Evolutionary conservation across 2,888 invertebrate species (phyloP), one percentile per base, ranked within the genome.

Genomic region (Syritta pipiens): DNA sequence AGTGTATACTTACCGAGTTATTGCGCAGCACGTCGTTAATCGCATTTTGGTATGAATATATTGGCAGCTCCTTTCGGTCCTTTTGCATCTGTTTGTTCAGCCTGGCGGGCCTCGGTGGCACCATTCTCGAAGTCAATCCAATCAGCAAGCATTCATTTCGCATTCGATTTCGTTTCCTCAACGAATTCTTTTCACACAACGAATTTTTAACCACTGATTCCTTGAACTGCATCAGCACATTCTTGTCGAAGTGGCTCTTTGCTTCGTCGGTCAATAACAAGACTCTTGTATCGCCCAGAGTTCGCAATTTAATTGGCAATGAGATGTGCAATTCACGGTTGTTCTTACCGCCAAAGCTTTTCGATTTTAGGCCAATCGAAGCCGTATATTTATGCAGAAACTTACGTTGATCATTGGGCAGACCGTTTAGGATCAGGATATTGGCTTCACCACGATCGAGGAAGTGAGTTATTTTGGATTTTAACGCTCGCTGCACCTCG

Each of bases 1-100:
- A n/a, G n/a, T n/a, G n/a, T n/a, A n/a, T n/a, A 81, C 83, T 83
- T 65, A 86, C 87, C 79, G 85, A 84, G 24, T 84, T 81, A 1
- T 65, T 60, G 0, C 83, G 67, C 3, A 87, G 48, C 44, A 83
- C 59, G 1, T 82, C 67, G 14, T 82, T 49, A 1, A 87, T 82
- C 3, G 81, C 65, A 0, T 65, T 53, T 4, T 85, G 85, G n/a
- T 84, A 82, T 0, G 62, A 40, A 20, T 48, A 84, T 14, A 87
- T 86, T 0, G 88, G 87, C 62, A 87, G 65, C 0, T 83, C 81
- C 17, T 60, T 68, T 17, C 84, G 84, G 5, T 85, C 84, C 0
- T 74, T 81, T 17, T 42, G 62, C 12, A 86, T 42, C 2, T 62
- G 44, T 1, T 57, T 24, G 35, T 65, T 82, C 0, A 83, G 74